Percentiles rank a stretch among this genome's conserved stretches.
Evolutionary conservation across 2,888 invertebrate genomes (phyloP).

Genomic region (Pilophorus perplexus): DNA sequence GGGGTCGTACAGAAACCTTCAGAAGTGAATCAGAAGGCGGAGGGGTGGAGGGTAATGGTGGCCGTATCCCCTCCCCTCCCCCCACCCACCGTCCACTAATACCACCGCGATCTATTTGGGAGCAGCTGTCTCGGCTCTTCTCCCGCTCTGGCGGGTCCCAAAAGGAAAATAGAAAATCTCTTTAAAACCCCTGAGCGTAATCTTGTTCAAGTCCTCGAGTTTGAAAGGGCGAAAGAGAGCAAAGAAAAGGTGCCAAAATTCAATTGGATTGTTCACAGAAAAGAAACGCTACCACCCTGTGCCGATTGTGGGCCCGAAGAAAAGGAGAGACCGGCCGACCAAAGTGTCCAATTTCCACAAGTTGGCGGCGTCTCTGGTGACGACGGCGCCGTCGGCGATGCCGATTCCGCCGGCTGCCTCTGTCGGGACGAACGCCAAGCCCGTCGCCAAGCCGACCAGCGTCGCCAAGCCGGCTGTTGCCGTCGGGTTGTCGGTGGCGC

Average conservation of each 20-base stretch:
- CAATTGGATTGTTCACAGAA: not conserved
- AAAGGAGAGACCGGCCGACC: not conserved
- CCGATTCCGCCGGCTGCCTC: not conserved
- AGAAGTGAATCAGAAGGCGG: too few species aligned
- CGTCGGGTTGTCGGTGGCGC: slow-evolving; percentile 20
- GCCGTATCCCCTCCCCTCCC: too few species aligned
- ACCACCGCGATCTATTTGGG: too few species aligned
- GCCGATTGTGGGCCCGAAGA: not conserved
- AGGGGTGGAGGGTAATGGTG: too few species aligned
- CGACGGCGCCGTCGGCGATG: not conserved
- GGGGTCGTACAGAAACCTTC: too few species aligned
- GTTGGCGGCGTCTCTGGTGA: not conserved
- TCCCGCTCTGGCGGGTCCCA: too few species aligned
- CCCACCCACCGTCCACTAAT: too few species aligned
- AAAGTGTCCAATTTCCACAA: slow-evolving; percentile 10
- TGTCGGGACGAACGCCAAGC: not conserved
- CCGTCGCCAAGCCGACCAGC: not conserved
- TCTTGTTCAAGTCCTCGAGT: too few species aligned
- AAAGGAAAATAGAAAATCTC: too few species aligned
- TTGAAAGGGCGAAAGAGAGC: too few species aligned
- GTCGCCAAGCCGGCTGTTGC: not conserved
- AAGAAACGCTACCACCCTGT: not conserved
- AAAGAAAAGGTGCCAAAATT: not conserved
- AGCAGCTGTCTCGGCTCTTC: too few species aligned
- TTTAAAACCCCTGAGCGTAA: too few species aligned